Percentiles rank a stretch among this genome's conserved stretches.
Evolutionary conservation across 2,113 vertebrate species (phyloP).

Genomic region (Junco hyemalis): DNA sequence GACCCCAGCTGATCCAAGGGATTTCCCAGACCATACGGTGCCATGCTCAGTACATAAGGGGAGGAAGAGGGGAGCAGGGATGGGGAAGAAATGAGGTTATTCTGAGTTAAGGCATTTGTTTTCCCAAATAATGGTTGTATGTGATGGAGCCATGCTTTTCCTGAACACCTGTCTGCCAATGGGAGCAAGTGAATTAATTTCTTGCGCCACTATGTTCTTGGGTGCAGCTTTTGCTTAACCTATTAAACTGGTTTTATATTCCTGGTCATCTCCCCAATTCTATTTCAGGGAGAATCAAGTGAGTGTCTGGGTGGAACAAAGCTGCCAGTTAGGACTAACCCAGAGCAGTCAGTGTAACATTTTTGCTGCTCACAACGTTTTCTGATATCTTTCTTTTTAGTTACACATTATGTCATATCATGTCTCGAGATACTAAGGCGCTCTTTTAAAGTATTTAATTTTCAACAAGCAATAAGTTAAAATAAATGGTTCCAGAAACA

Average conservation of each 20-base stretch:
- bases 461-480: not conserved
- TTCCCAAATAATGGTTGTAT: fast-evolving
- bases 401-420: not conserved
- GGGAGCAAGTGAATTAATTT: not conserved
- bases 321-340: not conserved
- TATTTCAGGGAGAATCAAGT: fast-evolving
- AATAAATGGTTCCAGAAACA: not conserved
- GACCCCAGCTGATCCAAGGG: not conserved
- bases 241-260: not conserved
- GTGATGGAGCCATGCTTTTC: not conserved
- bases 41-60: not conserved
- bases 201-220: fast-evolving
- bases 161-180: not conserved
- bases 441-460: not conserved
- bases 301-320: fast-evolving
- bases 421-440: not conserved
- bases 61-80: not conserved
- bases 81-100: not conserved
- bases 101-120: not conserved
- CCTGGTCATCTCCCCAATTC: fast-evolving
- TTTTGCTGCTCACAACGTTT: not conserved
- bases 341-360: not conserved
- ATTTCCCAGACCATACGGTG: fast-evolving
- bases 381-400: not conserved
- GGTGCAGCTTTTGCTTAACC: fast-evolving